Conservation (phyloP, 35 echinoderm and acorn worm genomes). For the Apostichopus parvimensis region DNA sequence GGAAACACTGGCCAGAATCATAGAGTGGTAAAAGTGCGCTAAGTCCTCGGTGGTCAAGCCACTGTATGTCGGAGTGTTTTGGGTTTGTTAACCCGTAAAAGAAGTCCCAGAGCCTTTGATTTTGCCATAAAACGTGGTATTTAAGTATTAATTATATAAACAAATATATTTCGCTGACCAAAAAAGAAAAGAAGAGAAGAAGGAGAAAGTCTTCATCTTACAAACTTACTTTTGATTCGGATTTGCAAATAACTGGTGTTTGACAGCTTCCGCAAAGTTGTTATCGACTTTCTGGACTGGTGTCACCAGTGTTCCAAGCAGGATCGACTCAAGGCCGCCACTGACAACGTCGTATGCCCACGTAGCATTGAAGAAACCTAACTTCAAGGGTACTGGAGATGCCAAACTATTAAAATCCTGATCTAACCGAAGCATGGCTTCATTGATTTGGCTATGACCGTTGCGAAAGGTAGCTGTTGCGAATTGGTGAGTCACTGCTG, state of each 20-base stretch:
- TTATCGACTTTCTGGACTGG: constrained; percentile 57
- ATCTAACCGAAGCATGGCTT: constrained; percentile 38
- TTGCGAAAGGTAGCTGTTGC: constrained; percentile 56
- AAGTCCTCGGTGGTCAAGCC: too few relatives aligned
- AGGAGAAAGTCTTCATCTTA: too few relatives aligned
- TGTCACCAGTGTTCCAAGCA: constrained; percentile 27
- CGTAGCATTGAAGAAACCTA: constrained; percentile 57
- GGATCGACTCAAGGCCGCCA: constrained; percentile 54
- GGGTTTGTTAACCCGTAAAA: too few relatives aligned
- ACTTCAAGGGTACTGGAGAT: constrained; percentile 23
- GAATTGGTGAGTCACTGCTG: constrained; percentile 44
- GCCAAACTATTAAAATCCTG: constrained; percentile 42
- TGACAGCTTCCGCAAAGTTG: constrained; percentile 55
- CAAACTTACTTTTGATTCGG: constrained; percentile 44
- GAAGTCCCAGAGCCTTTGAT: too few relatives aligned
- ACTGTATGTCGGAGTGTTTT: too few relatives aligned
- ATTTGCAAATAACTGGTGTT: constrained; percentile 59
- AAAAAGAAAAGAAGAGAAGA: too few relatives aligned
- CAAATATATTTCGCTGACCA: too few relatives aligned
- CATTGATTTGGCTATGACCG: constrained; percentile 56
- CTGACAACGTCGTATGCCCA: constrained; percentile 4
- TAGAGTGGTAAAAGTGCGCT: too few relatives aligned
- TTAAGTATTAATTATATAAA: too few relatives aligned
- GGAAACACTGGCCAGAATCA: too few relatives aligned
- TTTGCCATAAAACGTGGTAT: too few relatives aligned